Conservation (phyloP, 2,113 vertebrate genomes). For the Anarhynchus alexandrinus region DNA sequence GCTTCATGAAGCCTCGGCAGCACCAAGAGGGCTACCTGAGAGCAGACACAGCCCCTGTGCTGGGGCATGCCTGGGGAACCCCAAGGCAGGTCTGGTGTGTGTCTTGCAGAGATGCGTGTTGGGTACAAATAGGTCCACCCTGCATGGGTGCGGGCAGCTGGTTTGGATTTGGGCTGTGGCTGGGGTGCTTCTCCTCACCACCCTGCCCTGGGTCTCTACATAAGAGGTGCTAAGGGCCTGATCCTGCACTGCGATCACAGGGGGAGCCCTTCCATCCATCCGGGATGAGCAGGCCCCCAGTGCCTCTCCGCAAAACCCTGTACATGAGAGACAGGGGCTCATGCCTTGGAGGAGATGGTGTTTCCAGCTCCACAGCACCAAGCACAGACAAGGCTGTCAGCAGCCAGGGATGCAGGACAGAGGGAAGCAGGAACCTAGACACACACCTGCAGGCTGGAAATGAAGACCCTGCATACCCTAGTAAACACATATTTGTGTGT, state of each 20-base stretch:
- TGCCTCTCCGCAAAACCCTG: neutral
- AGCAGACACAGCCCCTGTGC: neutral
- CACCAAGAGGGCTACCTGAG: neutral
- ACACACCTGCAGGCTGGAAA: neutral
- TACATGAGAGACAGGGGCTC: neutral
- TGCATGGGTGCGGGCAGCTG: neutral
- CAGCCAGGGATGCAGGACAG: neutral
- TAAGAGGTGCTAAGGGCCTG: neutral
- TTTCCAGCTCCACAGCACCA: neutral
- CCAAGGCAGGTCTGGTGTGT: neutral
- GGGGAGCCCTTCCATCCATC: neutral
- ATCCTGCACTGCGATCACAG: neutral
- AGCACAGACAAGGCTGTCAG: neutral
- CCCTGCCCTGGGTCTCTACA: neutral
- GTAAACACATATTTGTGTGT: neutral
- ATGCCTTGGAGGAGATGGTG: neutral
- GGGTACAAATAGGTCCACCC: neutral
- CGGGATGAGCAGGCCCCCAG: too few species aligned
- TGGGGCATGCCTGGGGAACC: fast-evolving
- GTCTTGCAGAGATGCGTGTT: fast-evolving
- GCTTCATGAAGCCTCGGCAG: neutral
- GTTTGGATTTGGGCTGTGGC: neutral
- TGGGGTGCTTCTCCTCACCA: neutral
- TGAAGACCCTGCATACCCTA: neutral
- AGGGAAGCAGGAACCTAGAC: neutral